Base-by-base conservation (phyloP, 2,888 invertebrate species). In the Furcula furcula region DNA sequence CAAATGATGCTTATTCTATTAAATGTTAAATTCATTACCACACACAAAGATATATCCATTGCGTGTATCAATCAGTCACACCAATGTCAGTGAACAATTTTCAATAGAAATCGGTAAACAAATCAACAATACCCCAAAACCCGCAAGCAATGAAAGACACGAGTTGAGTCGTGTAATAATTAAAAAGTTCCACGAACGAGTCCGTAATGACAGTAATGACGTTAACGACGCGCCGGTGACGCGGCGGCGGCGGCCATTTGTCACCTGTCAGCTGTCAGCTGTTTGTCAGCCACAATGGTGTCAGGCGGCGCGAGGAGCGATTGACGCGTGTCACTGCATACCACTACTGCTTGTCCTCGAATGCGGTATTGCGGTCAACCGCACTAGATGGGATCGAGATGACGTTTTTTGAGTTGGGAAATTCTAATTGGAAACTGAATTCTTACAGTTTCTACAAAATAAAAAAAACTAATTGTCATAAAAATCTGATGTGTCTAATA, bases 201-300 rank as follows among this genome's bases (percentile, higher is more conserved):
- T 55, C 56, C 65, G 63, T 67, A 73, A 71, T 74, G 74, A 73
- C 68, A 68, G 62, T 70, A 65, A 72, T 76, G 78, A 77, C 70
- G 67, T 64, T 66, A 69, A 66, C 68, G 77, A 76, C 73, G 60
- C 65, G 61, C 53, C 59, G 46, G 47, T 58, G 68, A 66, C 70
- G 56, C 41, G 55, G 28, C 48, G 59, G 50, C 55, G 50, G 54
- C 41, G 58, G 63, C 62, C 76, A 74, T 77, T 80, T 80, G 79
- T 80, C 80, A 73, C 60, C 62, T 60, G 76, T 73, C 76, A 72
- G 72, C 70, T 77, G 76, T 78, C 76, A 69, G 65, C 62, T 57
- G 67, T 65, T 64, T 74, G 81, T 81, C 78, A 69, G 63, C 60
- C 62, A 65, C 74, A 77, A 78, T 77, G 81, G 81, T 82, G 80